A percentile compares a stretch with the other conserved stretches of the same genome.
Evolutionary conservation across 2,888 invertebrate genomes (phyloP).

Genomic region (Drosophila nr. fundita): DNA sequence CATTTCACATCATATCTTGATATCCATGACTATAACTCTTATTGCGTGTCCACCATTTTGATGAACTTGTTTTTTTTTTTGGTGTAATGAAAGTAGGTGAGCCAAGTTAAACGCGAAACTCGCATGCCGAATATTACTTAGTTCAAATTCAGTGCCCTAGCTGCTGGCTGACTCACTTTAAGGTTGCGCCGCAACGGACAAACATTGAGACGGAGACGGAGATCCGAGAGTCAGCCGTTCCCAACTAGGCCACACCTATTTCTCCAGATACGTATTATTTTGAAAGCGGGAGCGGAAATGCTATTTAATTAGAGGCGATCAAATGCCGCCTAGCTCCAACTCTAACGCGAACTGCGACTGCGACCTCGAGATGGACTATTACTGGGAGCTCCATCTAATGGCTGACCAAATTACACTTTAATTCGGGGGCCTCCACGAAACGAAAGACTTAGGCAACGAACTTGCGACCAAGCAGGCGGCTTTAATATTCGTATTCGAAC

Average conservation of each 20-base stretch:
- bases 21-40: neutral
- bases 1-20: neutral
- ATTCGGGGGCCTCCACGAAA: conserved; percentile 59
- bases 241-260: conserved; percentile 67
- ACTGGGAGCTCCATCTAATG: conserved; percentile 59
- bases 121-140: conserved; percentile 27
- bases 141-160: conserved; percentile 25
- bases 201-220: conserved; percentile 5
- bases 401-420: conserved; percentile 80
- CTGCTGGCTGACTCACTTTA: conserved; percentile 23
- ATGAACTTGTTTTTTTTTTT: neutral
- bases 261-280: conserved; percentile 64
- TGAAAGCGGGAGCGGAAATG: conserved; percentile 74
- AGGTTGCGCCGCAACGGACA: conserved; percentile 17
- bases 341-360: conserved; percentile 11
- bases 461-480: conserved; percentile 36
- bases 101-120: conserved; percentile 32
- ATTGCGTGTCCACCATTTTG: neutral
- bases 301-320: conserved; percentile 80
- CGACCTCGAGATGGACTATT: conserved; percentile 43
- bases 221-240: conserved; percentile 41
- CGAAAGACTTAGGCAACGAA: conserved; percentile 73
- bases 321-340: conserved; percentile 61
- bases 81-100: conserved; percentile 16
- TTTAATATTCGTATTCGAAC: conserved; percentile 70